Base-by-base conservation (phyloP, 2,888 invertebrate genomes). In the Augochlorella aurata region DNA sequence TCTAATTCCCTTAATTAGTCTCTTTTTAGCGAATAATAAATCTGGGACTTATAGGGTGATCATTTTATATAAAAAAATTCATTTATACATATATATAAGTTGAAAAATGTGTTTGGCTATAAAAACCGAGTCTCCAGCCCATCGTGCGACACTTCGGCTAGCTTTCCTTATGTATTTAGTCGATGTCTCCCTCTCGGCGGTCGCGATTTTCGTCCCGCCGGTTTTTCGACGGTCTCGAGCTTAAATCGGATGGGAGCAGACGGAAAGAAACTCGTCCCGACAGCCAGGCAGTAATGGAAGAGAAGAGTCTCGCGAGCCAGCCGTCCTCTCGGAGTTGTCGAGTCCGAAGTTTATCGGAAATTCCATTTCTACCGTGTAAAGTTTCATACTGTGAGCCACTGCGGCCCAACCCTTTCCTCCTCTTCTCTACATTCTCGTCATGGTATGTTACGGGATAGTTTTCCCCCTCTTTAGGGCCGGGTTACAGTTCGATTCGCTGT, bases 291-390 rank as follows among this genome's bases (percentile, higher is more conserved):
- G 77, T 68, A 83, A 86, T 80, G 83, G 83, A 83, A 71, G 63
- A 49, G 74, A 67, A 69, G 81, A 54, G 78, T 76, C 68, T 71
- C 74, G 72, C 82, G 85, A 70, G 52, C 58, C 54, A 78, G 73
- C 63, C 81, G 76, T 66, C 84, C 81, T 63, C 71, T 76, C 63
- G 50, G 71, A 83, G 77, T 66, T 77, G 85, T 73, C 71, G 78
- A 67, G 69, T 80, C 52, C 72, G 72, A 81, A 85, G 77, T 85
- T 87, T 87, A 88, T 87, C 87, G 88, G 87, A 76, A 87, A 87
- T 88, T 83, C 82, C 88, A 87, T 85, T 87, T 82, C 70, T 78
- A 44, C 38, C 82, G 87, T 85, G 75, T 73, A 79, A 87, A 87
- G 87, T 88, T 83, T 88, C 81, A 79, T 85, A 77, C 71, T 68